phyloP scores from a whole-genome alignment of 2,113 vertebrate genomes.

The Vicugna pacos region DNA sequence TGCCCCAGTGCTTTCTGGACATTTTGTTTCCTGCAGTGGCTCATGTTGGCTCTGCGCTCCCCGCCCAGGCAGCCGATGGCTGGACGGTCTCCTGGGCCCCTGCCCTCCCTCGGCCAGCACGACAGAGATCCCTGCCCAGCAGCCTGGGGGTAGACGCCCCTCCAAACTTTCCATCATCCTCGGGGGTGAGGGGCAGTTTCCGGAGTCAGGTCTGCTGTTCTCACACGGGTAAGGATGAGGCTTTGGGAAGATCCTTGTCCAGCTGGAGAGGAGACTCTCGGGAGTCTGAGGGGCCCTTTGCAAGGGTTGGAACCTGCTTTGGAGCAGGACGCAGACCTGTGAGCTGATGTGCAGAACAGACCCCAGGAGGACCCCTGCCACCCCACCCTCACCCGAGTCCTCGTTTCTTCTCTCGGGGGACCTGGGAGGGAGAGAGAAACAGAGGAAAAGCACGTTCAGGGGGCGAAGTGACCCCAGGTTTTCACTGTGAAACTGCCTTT shows the following conservation, averaged over 20 bases:
- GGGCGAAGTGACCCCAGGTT: neutral
- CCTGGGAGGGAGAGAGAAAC: neutral
- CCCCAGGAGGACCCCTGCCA: neutral
- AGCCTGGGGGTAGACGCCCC: neutral
- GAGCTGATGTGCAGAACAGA: neutral
- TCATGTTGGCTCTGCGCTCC: neutral
- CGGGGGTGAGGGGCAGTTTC: neutral
- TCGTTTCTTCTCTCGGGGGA: neutral
- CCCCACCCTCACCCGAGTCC: neutral
- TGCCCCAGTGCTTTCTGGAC: neutral
- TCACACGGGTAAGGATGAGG: rapidly evolving
- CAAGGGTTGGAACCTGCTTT: neutral
- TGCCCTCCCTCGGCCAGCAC: neutral
- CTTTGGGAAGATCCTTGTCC: neutral
- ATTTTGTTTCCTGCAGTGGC: neutral
- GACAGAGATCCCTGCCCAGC: rapidly evolving
- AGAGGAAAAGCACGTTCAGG: neutral
- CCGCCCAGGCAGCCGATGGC: neutral
- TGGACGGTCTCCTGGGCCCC: neutral
- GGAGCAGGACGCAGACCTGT: neutral
- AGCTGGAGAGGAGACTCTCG: neutral
- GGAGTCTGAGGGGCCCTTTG: neutral
- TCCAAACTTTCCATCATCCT: neutral
- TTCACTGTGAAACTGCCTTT: neutral
- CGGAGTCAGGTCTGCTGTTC: neutral